Evolutionary conservation across 2,888 invertebrate genomes (phyloP).

Genomic region (Cactoblastis cactorum): DNA sequence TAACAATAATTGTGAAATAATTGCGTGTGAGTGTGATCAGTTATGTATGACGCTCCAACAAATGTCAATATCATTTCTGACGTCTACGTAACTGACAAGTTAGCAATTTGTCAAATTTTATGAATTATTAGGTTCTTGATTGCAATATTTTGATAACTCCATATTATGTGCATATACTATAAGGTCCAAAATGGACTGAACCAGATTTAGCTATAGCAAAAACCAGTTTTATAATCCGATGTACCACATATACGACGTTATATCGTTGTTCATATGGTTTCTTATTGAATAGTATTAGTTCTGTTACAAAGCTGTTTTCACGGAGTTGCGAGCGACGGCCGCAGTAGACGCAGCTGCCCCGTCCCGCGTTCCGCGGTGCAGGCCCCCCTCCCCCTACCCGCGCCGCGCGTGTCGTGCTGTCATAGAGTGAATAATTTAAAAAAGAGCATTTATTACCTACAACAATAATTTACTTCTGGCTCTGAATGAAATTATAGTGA

Average conservation of each 20-base stretch:
- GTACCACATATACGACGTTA: neutral
- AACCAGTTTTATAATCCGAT: neutral
- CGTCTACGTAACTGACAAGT: too few relatives aligned
- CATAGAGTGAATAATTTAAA: slow-evolving; percentile 38
- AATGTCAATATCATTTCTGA: too few relatives aligned
- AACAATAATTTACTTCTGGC: neutral
- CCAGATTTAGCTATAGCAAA: neutral
- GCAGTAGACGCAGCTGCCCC: slow-evolving; percentile 74
- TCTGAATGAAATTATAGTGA: neutral
- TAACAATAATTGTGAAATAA: too few relatives aligned
- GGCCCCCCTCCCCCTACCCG: slow-evolving; percentile 34
- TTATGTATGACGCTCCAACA: too few relatives aligned
- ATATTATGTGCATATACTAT: too few relatives aligned
- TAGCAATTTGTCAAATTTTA: too few relatives aligned
- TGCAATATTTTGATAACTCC: too few relatives aligned
- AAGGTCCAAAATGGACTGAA: too few relatives aligned
- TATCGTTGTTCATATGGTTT: slow-evolving; percentile 18
- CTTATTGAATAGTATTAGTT: slow-evolving; percentile 31
- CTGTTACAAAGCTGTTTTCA: slow-evolving; percentile 65
- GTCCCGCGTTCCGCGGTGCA: slow-evolving; percentile 37
- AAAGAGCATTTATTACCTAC: neutral
- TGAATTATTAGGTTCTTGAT: too few relatives aligned
- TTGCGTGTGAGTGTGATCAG: too few relatives aligned
- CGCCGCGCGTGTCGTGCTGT: slow-evolving; percentile 69
- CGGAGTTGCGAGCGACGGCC: slow-evolving; percentile 56